Evolutionary conservation across 2,888 invertebrate species (phyloP), one percentile per base, ranked within the genome.

Genomic region (Melanargia galathea): DNA sequence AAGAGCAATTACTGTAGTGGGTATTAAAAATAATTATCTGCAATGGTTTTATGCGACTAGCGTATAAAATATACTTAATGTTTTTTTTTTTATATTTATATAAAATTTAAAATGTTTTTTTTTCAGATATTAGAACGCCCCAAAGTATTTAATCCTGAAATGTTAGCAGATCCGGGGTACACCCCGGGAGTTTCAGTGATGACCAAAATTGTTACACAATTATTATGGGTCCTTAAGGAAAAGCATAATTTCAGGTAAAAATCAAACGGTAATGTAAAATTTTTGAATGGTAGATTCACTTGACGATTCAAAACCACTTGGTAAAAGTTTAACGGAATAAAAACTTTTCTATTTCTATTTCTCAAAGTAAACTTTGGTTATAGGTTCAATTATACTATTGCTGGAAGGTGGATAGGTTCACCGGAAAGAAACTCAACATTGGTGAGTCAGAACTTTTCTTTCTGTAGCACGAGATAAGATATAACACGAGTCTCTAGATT

Each of bases 321-420:
- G n/a, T n/a, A n/a, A n/a, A n/a, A n/a, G n/a, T n/a, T n/a, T n/a
- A n/a, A n/a, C n/a, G n/a, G n/a, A n/a, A n/a, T n/a, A n/a, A n/a
- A n/a, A n/a, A n/a, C n/a, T n/a, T n/a, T n/a, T n/a, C n/a, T n/a
- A n/a, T n/a, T n/a, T n/a, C n/a, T n/a, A n/a, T n/a, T n/a, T n/a
- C n/a, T n/a, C n/a, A n/a, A n/a, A 26, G 1, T 30, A 13, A 2
- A 35, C 13, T 11, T 45, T 43, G n/a, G 54, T 66, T 72, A 20
- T 74, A 90, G 90, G 64, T 87, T 89, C 45, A 83, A 84, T 60
- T 89, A 86, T 67, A 89, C 85, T 1, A 81, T 88, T 11, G 84
- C 77, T 2, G 84, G 80, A 0, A 81, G 85, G 3, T 90, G 90
- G 90, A 82, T 89, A n/a, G 89, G 88, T 2, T 78, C 82, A 0